Evolutionary conservation across 2,888 invertebrate genomes (phyloP).

Genomic region (Dolichomitus sp.): DNA sequence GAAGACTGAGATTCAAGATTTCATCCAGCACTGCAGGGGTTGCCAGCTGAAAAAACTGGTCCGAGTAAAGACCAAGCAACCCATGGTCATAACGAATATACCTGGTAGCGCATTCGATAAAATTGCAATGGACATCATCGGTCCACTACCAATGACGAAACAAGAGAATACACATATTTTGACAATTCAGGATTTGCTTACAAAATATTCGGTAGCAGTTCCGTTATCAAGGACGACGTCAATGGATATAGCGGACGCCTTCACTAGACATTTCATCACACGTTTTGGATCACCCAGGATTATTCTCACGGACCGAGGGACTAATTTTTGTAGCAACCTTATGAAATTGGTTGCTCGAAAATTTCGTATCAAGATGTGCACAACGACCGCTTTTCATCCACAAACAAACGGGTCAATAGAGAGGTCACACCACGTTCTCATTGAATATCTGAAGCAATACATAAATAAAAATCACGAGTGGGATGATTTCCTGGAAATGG

Average conservation of each 20-base stretch:
- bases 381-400: slow-evolving; percentile 55
- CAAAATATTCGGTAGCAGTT: slow-evolving; percentile 57
- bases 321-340: slow-evolving; percentile 54
- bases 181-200: slow-evolving; percentile 55
- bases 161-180: slow-evolving; percentile 61
- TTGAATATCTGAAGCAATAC: slow-evolving; percentile 66
- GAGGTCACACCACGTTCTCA: slow-evolving; percentile 63
- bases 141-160: slow-evolving; percentile 51
- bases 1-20: slow-evolving; percentile 55
- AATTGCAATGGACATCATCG: slow-evolving; percentile 65
- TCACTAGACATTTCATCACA: slow-evolving; percentile 44
- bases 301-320: slow-evolving; percentile 58
- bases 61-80: slow-evolving; percentile 51
- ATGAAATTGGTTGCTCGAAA: slow-evolving; percentile 57
- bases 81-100: slow-evolving; percentile 58
- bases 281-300: slow-evolving; percentile 41
- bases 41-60: slow-evolving; percentile 57
- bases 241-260: slow-evolving; percentile 35
- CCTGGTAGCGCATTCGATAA: slow-evolving; percentile 54
- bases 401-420: slow-evolving; percentile 62
- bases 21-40: slow-evolving; percentile 44
- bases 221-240: slow-evolving; percentile 28
- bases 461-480: slow-evolving; percentile 35
- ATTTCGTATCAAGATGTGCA: slow-evolving; percentile 37
- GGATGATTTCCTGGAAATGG: slow-evolving; percentile 56